phyloP scores from a whole-genome alignment of 2,888 invertebrate species.

The Geotrupes spiniger region DNA sequence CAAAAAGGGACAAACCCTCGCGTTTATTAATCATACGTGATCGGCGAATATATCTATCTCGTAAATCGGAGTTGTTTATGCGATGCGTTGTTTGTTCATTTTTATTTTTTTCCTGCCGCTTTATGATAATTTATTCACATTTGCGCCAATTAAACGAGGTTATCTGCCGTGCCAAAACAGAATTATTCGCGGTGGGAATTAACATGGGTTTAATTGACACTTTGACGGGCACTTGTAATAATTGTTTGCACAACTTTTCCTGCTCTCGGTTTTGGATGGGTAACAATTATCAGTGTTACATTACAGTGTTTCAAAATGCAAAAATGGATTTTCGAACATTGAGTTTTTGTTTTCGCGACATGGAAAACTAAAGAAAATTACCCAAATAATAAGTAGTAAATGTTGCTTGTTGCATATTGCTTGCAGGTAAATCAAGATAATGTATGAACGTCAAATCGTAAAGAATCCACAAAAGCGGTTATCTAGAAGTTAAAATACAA shows the following conservation, averaged over 20 bases:
- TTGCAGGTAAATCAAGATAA: no score
- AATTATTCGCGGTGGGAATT: constrained; percentile 21
- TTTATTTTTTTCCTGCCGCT: constrained; percentile 1
- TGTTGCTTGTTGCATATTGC: no score
- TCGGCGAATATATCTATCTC: constrained; percentile 6
- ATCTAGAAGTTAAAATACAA: no score
- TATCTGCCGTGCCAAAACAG: constrained; percentile 20
- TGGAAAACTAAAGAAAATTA: no score
- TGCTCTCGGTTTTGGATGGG: background rate
- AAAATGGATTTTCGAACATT: no score
- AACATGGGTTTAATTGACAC: constrained; percentile 23
- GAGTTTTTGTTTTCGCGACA: no score
- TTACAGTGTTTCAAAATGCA: no score
- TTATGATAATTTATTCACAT: constrained; percentile 21
- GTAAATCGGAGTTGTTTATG: constrained; percentile 9
- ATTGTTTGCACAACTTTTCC: constrained; percentile 20
- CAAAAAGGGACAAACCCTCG: constrained; percentile 31
- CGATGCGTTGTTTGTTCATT: constrained; percentile 11
- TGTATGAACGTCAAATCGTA: no score
- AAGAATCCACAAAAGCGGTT: no score
- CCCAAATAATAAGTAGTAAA: no score
- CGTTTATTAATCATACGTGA: constrained; percentile 22
- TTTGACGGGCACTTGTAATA: constrained; percentile 22
- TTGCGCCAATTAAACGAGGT: constrained; percentile 20
- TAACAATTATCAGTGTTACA: no score